phyloP scores from a whole-genome alignment of 2,888 invertebrate genomes.

The Himalopsyche anomala region DNA sequence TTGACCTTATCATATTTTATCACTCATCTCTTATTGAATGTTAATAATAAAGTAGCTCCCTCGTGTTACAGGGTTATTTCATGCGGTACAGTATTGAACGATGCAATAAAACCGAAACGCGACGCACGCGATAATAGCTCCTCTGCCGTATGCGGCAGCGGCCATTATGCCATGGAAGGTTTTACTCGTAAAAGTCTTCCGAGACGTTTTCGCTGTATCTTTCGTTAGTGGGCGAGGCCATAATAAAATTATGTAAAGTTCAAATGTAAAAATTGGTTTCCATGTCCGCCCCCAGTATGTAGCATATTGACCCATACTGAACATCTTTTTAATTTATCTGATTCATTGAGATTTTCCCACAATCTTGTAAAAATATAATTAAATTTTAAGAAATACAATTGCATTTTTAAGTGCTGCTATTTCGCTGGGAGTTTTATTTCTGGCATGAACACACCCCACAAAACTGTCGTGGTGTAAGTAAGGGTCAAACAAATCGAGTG shows the following conservation, averaged over 20 bases:
- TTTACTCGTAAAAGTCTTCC: background rate
- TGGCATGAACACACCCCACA: no score
- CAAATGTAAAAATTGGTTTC: background rate
- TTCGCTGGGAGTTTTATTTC: no score
- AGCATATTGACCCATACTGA: no score
- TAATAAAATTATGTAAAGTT: background rate
- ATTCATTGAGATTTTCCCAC: no score
- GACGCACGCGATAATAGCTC: constrained; percentile 1
- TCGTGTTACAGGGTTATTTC: constrained; percentile 26
- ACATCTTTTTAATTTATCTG: no score
- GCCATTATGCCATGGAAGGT: background rate
- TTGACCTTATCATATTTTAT: background rate
- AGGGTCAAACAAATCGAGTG: no score
- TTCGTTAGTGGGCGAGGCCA: constrained; percentile 20
- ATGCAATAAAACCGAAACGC: constrained; percentile 34
- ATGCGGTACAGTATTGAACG: constrained; percentile 34
- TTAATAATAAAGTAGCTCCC: background rate
- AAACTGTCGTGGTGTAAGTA: no score
- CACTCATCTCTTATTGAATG: background rate
- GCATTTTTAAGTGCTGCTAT: no score
- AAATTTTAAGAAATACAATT: no score
- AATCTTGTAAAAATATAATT: no score
- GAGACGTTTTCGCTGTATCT: constrained; percentile 34
- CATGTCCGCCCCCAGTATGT: no score
- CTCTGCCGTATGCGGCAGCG: background rate